These are phyloP conservation scores for Hemicrepidius hirtus DNA, from an alignment of 2,888 invertebrate species.

Conservation along the genomic window DNA sequence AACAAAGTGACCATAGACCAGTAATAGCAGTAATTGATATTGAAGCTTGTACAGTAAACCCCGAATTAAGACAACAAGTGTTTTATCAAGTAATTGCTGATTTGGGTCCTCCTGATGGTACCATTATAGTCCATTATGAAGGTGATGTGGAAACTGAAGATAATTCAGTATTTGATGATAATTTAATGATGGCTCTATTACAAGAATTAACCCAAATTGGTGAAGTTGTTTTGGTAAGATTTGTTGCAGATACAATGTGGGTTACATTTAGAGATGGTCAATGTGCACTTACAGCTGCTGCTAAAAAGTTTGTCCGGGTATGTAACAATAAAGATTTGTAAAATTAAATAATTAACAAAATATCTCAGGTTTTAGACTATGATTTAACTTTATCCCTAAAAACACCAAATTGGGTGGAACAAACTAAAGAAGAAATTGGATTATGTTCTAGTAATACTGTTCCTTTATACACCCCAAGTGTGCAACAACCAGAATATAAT, in stretches of 20 bases:
- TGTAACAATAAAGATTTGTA: not conserved
- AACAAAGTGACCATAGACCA: conserved; percentile 98
- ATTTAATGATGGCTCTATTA: conserved; percentile 85
- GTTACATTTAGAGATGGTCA: conserved; percentile 94
- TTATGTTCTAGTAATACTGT: conserved; percentile 90
- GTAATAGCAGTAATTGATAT: conserved; percentile 94
- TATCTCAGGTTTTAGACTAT: conserved; percentile 79
- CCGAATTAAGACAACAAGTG: conserved; percentile 83
- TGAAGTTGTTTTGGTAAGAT: conserved; percentile 92
- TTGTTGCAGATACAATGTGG: conserved; percentile 92
- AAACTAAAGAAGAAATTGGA: conserved; percentile 87
- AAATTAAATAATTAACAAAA: conserved; percentile 10
- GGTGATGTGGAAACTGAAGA: conserved; percentile 70
- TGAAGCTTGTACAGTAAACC: conserved; percentile 88
- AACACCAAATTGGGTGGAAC: conserved; percentile 89
- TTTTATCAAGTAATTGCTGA: conserved; percentile 87
- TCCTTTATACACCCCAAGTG: conserved; percentile 76
- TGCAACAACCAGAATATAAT: conserved; percentile 69
- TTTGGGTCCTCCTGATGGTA: conserved; percentile 96
- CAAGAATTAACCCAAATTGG: conserved; percentile 90
- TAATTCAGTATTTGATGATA: conserved; percentile 84
- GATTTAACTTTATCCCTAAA: conserved; percentile 84
- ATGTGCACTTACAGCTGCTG: conserved; percentile 85
- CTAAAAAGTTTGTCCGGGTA: conserved; percentile 63
- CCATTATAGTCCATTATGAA: conserved; percentile 82